Evolutionary conservation across 2,113 vertebrate genomes (phyloP).

Genomic region (Labeo rohita): DNA sequence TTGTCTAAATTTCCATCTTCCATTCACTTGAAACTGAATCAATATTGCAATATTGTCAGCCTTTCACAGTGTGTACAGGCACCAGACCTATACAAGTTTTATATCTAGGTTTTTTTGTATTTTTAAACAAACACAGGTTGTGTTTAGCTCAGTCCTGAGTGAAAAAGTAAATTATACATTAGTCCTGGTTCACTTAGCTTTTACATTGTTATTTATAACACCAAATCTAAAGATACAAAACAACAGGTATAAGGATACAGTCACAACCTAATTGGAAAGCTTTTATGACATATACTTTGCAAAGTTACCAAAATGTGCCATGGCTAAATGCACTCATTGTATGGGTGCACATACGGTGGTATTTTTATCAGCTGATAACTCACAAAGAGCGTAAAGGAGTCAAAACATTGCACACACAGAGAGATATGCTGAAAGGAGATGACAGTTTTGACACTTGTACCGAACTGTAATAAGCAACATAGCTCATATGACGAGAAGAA

Average conservation of each 20-base stretch:
- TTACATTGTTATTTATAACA: neutral
- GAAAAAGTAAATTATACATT: neutral
- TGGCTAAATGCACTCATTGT: neutral
- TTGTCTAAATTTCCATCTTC: neutral
- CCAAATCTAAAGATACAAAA: neutral
- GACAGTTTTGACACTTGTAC: neutral
- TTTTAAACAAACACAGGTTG: conserved; percentile 5
- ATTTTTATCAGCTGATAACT: neutral
- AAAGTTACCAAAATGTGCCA: neutral
- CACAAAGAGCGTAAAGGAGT: neutral
- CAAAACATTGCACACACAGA: neutral
- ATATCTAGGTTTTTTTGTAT: neutral
- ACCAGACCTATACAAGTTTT: conserved; percentile 33
- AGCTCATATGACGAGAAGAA: neutral
- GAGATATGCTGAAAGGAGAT: neutral
- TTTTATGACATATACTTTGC: neutral
- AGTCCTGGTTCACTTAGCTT: neutral
- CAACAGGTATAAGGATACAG: no score
- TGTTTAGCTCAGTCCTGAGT: neutral
- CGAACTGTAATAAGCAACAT: neutral
- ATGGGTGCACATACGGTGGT: neutral
- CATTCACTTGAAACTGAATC: conserved; percentile 40
- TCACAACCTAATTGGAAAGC: neutral
- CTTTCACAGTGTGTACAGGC: neutral
- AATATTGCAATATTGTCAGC: conserved; percentile 43